Evolutionary conservation across 1,140 invertebrate genomes (phyloP).

Genomic region (Myzus persicae): DNA sequence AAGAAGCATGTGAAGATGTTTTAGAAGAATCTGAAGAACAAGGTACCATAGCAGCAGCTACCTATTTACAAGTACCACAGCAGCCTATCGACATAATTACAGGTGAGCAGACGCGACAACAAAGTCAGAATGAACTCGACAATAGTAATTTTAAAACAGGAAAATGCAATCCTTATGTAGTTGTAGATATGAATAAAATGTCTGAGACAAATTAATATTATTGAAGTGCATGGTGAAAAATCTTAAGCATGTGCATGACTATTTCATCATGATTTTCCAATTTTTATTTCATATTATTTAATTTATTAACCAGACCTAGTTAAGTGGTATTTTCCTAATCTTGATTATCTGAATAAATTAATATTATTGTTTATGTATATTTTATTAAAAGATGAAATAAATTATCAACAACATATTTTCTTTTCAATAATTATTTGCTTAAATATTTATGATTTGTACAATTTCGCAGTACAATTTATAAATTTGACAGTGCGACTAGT

Average conservation of each 20-base stretch:
- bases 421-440: conserved; percentile 5
- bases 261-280: conserved; percentile 23
- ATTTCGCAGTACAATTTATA: neutral
- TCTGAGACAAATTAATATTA: neutral
- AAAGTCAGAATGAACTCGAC: conserved; percentile 51
- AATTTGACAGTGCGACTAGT: neutral
- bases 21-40: conserved; percentile 67
- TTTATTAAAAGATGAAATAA: conserved; percentile 28
- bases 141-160: conserved; percentile 49
- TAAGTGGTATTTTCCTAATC: neutral
- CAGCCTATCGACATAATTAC: conserved; percentile 54
- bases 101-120: conserved; percentile 45
- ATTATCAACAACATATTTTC: conserved; percentile 29
- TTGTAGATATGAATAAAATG: conserved; percentile 30
- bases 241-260: conserved; percentile 50
- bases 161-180: conserved; percentile 33
- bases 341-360: neutral
- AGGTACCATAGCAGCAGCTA: conserved; percentile 43
- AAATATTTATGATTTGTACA: conserved; percentile 15
- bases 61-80: conserved; percentile 51
- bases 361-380: conserved; percentile 35
- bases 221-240: conserved; percentile 19
- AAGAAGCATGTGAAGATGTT: conserved; percentile 90
- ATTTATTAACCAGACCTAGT: neutral
- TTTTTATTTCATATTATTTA: conserved; percentile 20